Base-by-base conservation (phyloP, 2,113 vertebrate species). In the Psittacara wagleri region DNA sequence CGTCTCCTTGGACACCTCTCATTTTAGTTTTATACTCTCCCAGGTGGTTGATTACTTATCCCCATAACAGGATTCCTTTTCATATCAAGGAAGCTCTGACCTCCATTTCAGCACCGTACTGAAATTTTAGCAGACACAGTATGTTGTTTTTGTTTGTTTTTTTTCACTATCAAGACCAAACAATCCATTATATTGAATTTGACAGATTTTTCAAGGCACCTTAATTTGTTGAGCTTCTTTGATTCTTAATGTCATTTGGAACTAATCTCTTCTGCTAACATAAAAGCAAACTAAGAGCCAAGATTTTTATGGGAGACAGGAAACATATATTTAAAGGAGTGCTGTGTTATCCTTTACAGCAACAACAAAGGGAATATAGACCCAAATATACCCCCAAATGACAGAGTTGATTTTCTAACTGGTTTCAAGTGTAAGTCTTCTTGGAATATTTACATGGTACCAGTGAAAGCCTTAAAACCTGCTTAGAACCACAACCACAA, bases 21-120 rank as follows among this genome's bases (percentile, higher is more conserved):
- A 81, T 96, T 97, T 97, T 95, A 95, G 88, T 90, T 97, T 96
- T 97, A 90, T 86, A 96, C 88, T 97, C 72, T 97, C 94, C 91
- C 95, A 95, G 68, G 88, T 80, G 92, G 86, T 84, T 96, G 93
- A 86, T 96, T 94, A 97, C 88, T 97, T 95, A 96, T 94, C 91
- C 96, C 39, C 2, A 76, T 94, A 96, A 97, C 92, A 94, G 74
- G 86, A 96, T 94, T 96, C 90, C 90, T 92, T 95, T 94, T 94
- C 86, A 90, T 94, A 94, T 90, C 78, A 48, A 97, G 84, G 49
- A 90, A 62, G 82, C 90, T 96, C 81, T 94, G 83, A 95, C 84
- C 73, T 91, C 69, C 48, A 81, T 72, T 43, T 77, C 61, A 91
- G 57, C 55, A 86, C 73, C 2, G 3, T 54, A 88, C 29, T 77